Evolutionary conservation across 2,888 invertebrate genomes (phyloP).

Genomic region (Dryocosmus kuriphilus): DNA sequence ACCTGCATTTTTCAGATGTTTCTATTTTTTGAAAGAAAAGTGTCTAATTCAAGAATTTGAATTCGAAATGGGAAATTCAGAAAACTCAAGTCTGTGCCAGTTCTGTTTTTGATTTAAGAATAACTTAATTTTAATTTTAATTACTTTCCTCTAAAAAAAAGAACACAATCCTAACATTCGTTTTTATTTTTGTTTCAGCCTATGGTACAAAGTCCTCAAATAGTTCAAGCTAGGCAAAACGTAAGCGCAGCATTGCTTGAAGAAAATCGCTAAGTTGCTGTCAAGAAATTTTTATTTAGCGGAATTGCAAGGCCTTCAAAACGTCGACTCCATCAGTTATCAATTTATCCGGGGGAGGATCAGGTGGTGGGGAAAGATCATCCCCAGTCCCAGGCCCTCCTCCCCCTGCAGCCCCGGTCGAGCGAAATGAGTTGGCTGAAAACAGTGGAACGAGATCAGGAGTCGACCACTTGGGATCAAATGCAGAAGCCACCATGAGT

Average conservation of each 20-base stretch:
- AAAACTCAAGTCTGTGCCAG: too few species aligned
- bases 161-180: not conserved
- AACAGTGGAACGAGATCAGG: slow-evolving; percentile 45
- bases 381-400: slow-evolving; percentile 70
- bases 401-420: slow-evolving; percentile 62
- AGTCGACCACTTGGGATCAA: slow-evolving; percentile 49
- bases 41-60: too few species aligned
- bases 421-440: slow-evolving; percentile 40
- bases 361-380: slow-evolving; percentile 71
- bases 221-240: slow-evolving; percentile 58
- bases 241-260: slow-evolving; percentile 17
- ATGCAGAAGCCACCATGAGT: slow-evolving; percentile 70
- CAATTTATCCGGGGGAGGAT: slow-evolving; percentile 76
- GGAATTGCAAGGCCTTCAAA: slow-evolving; percentile 72
- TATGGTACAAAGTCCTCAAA: slow-evolving; percentile 72
- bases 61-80: too few species aligned
- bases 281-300: slow-evolving; percentile 50
- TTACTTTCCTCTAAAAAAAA: too few species aligned
- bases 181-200: slow-evolving; percentile 64
- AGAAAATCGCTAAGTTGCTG: slow-evolving; percentile 11
- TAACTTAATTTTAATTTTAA: too few species aligned
- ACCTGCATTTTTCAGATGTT: too few species aligned
- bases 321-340: slow-evolving; percentile 78
- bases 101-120: too few species aligned
- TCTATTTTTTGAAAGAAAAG: too few species aligned